Evolutionary conservation across 2,113 vertebrate species (phyloP), one percentile per base, ranked within the genome.

Genomic region (Erinaceus europaeus): DNA sequence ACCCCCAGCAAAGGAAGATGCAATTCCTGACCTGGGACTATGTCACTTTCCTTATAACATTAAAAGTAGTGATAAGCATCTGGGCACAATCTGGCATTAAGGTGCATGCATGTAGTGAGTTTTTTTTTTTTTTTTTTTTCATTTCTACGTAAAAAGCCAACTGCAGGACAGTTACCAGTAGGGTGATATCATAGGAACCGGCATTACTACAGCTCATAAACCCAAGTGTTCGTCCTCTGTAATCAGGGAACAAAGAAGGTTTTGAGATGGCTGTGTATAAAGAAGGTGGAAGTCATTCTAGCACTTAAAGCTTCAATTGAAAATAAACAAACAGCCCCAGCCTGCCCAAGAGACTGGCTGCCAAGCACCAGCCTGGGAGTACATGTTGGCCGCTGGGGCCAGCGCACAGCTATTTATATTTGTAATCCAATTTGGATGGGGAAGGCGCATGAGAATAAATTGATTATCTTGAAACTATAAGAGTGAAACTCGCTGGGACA

Each of bases 401-500:
- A 64, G 77, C 65, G n/a, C 34, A 27, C 0, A 0, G 50, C 89
- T 72, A 78, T 91, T 96, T 89, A 90, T 82, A 84, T 42, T 17
- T 34, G 23, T 93, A 90, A 95, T 90, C 64, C 34, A 84, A 84
- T 91, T 93, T 81, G 77, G 53, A 84, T 61, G 68, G 67, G 59
- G 67, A 92, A 94, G 73, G 76, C 29, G 2, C 55, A 91, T 18
- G 34, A 32, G 90, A 86, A 83, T 89, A 94, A 94, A 94, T 85
- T 57, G 94, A 94, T 96, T 94, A 93, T 79, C 94, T 76, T 80
- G 91, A 93, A 88, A 86, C 77, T 77, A 20, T 84, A 85, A 87
- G 84, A 76, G 78, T 81, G 76, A 87, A 93, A 93, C 81, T 90
- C 32, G 1, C 82, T 4, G 11, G 88, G 89, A 93, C 81, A 87